These are phyloP conservation scores for Mesorhabditis belari DNA, from an alignment of 2,888 invertebrate species.

Conservation along the genomic window DNA sequence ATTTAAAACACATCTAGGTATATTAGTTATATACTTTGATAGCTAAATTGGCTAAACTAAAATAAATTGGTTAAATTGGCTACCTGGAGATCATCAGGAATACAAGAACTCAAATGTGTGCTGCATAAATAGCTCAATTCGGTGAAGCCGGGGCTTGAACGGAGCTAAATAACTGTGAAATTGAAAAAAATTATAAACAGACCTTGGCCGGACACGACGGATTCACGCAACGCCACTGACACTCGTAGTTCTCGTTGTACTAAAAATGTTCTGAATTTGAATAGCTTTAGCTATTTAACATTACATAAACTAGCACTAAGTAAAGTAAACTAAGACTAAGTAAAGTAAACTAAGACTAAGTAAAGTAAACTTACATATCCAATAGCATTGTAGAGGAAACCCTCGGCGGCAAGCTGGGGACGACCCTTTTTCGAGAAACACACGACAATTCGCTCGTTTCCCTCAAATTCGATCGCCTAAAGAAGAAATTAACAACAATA, in stretches of 20 bases:
- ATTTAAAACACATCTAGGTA: too few relatives aligned
- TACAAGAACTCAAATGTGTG: neutral
- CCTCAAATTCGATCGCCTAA: constrained; percentile 3
- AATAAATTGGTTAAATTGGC: too few relatives aligned
- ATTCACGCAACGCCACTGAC: neutral
- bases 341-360: neutral
- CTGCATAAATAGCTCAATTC: neutral
- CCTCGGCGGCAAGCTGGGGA: constrained; percentile 18
- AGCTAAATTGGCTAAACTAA: too few relatives aligned
- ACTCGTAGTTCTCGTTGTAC: neutral
- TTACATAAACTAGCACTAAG: too few relatives aligned
- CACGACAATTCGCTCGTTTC: constrained; percentile 4
- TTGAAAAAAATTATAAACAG: neutral
- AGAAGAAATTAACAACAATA: neutral
- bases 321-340: too few relatives aligned
- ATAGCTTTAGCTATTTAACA: too few relatives aligned
- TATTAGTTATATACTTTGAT: too few relatives aligned
- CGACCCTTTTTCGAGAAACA: constrained; percentile 28
- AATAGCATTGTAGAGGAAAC: constrained; percentile 22
- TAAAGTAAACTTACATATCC: constrained; percentile 10
- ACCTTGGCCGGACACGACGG: neutral
- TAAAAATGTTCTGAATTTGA: too few relatives aligned
- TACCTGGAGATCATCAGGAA: neutral
- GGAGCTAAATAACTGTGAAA: too few relatives aligned
- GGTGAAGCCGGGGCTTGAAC: neutral